phyloP scores from a whole-genome alignment of 2,797 vertebrate species.

The Heteromormyrus szaboi region DNA sequence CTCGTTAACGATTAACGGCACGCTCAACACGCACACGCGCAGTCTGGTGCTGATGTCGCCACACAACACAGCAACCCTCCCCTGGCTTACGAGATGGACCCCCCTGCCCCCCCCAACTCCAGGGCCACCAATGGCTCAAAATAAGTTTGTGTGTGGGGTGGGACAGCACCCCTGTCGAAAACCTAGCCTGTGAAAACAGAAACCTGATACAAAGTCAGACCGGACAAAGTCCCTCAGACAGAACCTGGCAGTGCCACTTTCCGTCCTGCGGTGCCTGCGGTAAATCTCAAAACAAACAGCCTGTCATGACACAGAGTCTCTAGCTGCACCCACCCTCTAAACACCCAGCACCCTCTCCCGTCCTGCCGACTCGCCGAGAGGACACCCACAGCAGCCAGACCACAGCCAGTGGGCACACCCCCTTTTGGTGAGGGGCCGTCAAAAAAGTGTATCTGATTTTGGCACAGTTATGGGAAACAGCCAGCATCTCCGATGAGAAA shows the following conservation, averaged over 20 bases:
- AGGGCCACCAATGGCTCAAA: background rate
- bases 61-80: background rate
- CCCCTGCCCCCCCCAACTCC: background rate
- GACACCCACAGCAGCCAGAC: background rate
- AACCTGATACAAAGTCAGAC: constrained; percentile 4
- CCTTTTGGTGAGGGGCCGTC: background rate
- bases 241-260: background rate
- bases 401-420: background rate
- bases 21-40: background rate
- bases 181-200: constrained; percentile 13
- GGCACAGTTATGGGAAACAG: constrained; percentile 14
- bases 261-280: background rate
- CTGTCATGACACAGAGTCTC: background rate
- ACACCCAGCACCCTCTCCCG: background rate
- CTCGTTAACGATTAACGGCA: constrained; percentile 6
- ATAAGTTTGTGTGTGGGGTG: background rate
- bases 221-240: background rate
- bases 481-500: constrained; percentile 25
- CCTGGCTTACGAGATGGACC: background rate
- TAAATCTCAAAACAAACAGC: constrained; percentile 16
- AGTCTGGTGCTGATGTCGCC: background rate
- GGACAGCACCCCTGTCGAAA: background rate
- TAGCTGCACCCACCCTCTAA: background rate
- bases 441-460: constrained; percentile 1
- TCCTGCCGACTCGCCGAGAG: background rate